Conservation (phyloP, 1,140 invertebrate species). For the Radopholus similis region DNA sequence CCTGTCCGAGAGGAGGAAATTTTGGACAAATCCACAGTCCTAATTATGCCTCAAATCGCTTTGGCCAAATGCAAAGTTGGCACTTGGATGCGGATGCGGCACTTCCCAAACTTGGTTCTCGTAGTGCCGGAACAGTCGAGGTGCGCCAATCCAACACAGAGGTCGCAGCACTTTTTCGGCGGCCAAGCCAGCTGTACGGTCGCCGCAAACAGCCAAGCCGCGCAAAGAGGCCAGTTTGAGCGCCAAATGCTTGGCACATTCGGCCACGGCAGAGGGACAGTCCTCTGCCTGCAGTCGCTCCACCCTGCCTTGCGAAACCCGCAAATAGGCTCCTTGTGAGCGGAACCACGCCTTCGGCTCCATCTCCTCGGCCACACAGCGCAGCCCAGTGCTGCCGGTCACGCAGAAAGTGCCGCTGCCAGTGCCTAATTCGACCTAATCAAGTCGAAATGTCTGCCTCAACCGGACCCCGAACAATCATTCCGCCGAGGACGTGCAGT, state of each 20-base stretch:
- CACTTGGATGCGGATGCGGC: background rate
- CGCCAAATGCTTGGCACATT: conserved; percentile 19
- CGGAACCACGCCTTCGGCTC: conserved; percentile 11
- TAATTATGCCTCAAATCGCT: conserved; percentile 13
- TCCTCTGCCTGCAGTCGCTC: conserved; percentile 2
- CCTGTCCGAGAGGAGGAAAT: conserved; percentile 5
- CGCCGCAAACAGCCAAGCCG: background rate
- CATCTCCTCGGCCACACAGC: conserved; percentile 8
- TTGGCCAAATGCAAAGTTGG: conserved; percentile 32
- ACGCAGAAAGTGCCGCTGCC: conserved; percentile 21
- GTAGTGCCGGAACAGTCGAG: conserved; percentile 24
- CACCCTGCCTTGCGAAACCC: background rate
- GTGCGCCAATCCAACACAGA: conserved; percentile 17
- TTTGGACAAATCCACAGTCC: background rate
- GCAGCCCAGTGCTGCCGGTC: background rate
- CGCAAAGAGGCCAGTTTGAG: conserved; percentile 7
- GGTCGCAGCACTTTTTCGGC: conserved; percentile 1
- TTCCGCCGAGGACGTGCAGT: conserved; percentile 20
- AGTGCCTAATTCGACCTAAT: conserved; percentile 13
- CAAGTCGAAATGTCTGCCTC: background rate
- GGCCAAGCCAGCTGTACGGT: background rate
- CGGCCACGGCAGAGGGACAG: background rate
- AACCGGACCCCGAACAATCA: conserved; percentile 23
- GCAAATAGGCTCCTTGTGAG: conserved; percentile 17
- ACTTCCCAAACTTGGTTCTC: conserved; percentile 30